Conservation (phyloP, 2,797 vertebrate genomes). For the Phyllotis vaccarum region DNA sequence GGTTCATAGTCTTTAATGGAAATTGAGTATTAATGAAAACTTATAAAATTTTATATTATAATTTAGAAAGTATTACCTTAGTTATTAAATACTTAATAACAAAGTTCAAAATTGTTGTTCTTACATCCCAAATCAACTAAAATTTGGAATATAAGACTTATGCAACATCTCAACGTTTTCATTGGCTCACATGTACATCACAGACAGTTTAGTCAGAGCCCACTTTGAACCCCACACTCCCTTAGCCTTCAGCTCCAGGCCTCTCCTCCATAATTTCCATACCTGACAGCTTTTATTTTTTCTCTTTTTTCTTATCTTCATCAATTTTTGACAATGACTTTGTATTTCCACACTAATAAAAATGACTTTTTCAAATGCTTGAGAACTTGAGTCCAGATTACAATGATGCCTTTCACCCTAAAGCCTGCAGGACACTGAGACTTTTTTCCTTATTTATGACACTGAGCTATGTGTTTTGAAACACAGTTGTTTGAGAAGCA, state of each 20-base stretch:
- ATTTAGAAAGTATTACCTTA: constrained; percentile 38
- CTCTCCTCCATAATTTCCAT: not conserved
- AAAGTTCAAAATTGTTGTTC: not conserved
- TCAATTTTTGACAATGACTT: not conserved
- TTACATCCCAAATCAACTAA: not conserved
- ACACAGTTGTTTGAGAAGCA: not conserved
- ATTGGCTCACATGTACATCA: not conserved
- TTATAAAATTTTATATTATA: not conserved
- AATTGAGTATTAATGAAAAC: not conserved
- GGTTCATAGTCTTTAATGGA: not conserved
- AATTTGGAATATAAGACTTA: not conserved
- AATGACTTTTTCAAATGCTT: not conserved
- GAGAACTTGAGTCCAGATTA: not conserved
- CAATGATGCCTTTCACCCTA: not conserved
- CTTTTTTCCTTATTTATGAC: constrained; percentile 23
- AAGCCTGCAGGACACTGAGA: not conserved
- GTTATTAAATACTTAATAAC: not conserved
- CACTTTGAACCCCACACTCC: not conserved
- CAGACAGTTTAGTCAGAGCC: not conserved
- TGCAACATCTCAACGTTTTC: not conserved
- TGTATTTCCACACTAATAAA: not conserved
- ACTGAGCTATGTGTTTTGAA: not conserved
- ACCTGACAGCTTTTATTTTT: not conserved
- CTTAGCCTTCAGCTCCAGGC: not conserved
- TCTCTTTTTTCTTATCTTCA: not conserved